phyloP scores from a whole-genome alignment of 1,140 invertebrate genomes.

The Tribolium madens region DNA sequence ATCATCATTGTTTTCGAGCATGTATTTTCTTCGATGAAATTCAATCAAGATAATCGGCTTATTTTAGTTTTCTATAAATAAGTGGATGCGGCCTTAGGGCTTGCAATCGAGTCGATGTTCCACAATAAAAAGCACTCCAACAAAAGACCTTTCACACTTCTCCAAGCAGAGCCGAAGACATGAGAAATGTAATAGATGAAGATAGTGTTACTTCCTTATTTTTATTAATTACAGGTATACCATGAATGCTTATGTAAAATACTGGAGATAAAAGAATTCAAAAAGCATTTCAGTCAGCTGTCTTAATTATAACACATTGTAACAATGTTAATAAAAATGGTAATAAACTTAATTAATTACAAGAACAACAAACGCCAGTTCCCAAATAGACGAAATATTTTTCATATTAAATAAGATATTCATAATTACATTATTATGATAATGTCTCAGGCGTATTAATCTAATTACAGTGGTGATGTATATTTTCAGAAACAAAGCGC shows the following conservation, averaged over 20 bases:
- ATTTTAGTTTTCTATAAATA: constrained; percentile 26
- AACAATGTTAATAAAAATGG: constrained; percentile 25
- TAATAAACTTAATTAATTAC: constrained; percentile 22
- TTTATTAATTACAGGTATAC: constrained; percentile 24
- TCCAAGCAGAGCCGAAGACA: constrained; percentile 5
- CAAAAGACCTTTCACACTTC: constrained; percentile 31
- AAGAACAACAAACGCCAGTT: constrained; percentile 12
- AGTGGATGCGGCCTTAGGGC: constrained; percentile 1
- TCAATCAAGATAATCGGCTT: constrained; percentile 3
- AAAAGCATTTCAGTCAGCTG: constrained; percentile 12
- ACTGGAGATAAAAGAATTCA: neutral
- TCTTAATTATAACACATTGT: constrained; percentile 20
- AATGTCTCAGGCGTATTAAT: constrained; percentile 16
- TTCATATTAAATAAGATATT: constrained; percentile 4
- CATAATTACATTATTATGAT: constrained; percentile 37
- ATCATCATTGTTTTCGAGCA: neutral
- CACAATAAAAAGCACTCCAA: neutral
- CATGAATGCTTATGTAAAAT: constrained; percentile 6
- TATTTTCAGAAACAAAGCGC: constrained; percentile 33
- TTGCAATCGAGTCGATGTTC: neutral
- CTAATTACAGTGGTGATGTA: constrained; percentile 30
- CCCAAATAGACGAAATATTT: constrained; percentile 18
- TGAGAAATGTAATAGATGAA: constrained; percentile 30
- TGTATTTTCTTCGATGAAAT: neutral
- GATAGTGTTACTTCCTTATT: constrained; percentile 23